Evolutionary conservation across 2,113 vertebrate genomes (phyloP).

Genomic region (Rhegmatorhina hoffmannsi): DNA sequence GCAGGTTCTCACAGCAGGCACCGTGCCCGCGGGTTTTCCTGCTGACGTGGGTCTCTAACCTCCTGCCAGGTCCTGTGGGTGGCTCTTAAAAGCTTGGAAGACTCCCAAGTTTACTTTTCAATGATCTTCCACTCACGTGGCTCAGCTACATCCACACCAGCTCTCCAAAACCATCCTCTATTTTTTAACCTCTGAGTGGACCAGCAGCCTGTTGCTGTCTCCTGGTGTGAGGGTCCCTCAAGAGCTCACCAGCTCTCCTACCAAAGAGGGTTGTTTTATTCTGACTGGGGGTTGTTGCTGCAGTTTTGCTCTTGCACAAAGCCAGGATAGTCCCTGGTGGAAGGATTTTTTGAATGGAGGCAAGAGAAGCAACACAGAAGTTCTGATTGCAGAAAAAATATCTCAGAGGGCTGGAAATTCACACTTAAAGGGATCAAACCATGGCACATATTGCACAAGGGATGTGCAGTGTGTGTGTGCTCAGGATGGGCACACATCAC

Average conservation of each 20-base stretch:
- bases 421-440: neutral
- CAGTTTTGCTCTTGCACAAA: neutral
- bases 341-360: neutral
- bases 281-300: neutral
- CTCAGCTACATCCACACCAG: neutral
- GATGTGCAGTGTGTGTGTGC: neutral
- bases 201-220: neutral
- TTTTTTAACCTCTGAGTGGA: neutral
- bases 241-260: fast-evolving
- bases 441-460: fast-evolving
- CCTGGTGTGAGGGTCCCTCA: neutral
- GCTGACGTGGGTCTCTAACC: neutral
- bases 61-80: neutral
- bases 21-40: fast-evolving
- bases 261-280: neutral
- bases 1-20: neutral
- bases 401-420: neutral
- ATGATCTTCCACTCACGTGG: neutral
- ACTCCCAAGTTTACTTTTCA: neutral
- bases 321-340: neutral
- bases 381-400: neutral
- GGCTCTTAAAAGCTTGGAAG: neutral
- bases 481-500: neutral
- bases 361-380: neutral
- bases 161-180: neutral